A percentile compares a stretch with the other conserved stretches of the same genome.
These are phyloP conservation scores for Bufo gargarizans DNA, from an alignment of 2,113 vertebrate species.

Conservation along the genomic window DNA sequence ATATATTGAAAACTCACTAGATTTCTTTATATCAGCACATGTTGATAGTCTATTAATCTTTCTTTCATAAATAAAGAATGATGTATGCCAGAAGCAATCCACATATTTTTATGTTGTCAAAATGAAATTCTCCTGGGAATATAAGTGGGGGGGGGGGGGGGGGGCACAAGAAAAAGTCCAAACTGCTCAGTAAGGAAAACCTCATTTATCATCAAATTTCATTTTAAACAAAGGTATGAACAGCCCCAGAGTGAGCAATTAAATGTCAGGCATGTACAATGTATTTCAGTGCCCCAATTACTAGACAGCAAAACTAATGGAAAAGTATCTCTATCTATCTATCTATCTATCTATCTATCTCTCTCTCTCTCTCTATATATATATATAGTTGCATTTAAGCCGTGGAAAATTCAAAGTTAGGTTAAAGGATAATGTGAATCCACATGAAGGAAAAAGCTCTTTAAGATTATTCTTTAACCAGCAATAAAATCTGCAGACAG, in stretches of 20 bases:
- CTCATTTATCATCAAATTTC: conserved; percentile 50
- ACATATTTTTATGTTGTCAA: conserved; percentile 50
- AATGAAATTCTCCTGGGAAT: neutral
- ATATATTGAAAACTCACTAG: conserved; percentile 4
- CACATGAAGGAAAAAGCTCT: conserved; percentile 19
- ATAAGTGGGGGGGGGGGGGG: neutral
- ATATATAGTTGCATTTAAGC: neutral
- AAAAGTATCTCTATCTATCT: neutral
- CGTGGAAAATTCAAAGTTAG: neutral
- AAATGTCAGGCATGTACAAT: neutral
- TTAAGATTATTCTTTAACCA: conserved; percentile 50
- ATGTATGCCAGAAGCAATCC: conserved; percentile 46
- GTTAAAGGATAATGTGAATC: conserved; percentile 16
- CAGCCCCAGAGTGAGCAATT: conserved; percentile 20
- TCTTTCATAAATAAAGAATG: conserved; percentile 57
- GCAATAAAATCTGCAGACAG: conserved; percentile 38
- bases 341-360: conserved; percentile 29
- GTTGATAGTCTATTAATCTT: conserved; percentile 56
- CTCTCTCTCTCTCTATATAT: neutral
- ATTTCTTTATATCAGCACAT: conserved; percentile 40
- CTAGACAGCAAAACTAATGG: neutral
- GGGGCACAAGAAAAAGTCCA: neutral
- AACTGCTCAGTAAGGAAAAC: conserved; percentile 41
- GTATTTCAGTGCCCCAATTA: conserved; percentile 17
- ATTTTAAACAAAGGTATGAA: conserved; percentile 26